Base-by-base conservation (phyloP, 1,140 invertebrate species). In the Meloidogyne chitwoodi region DNA sequence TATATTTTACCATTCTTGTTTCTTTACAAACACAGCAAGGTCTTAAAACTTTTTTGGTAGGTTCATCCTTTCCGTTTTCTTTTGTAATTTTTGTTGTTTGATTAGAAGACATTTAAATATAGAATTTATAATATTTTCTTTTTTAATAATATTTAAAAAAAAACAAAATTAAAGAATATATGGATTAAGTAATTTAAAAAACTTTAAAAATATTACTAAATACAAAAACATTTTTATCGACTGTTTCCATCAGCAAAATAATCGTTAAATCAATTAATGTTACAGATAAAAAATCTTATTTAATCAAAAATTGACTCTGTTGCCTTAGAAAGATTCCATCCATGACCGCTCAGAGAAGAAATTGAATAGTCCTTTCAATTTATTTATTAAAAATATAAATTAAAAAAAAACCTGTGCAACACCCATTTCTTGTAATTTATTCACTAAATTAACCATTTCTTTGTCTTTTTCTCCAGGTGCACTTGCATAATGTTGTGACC, bases 401-500 rank as follows among this genome's bases (percentile, higher is more conserved):
- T 6, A 19, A 12, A n/a, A 22, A 31, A 70, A 56, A 79, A 89
- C 89, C 82, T 87, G 87, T 78, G 84, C 85, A 84, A 89, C 89
- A 76, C 89, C 89, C 89, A 90, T 89, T 68, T 84, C 87, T 79
- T 83, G 87, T 77, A 90, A 76, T 78, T 88, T 88, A 74, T 78
- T 63, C 75, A 89, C 83, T 81, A 88, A 89, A 56, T 85, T 77
- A 41, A 87, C 82, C 77, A 87, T 83, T 48, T 88, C 87, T 44
- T 68, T 22, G 62, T 83, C 75, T 48, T 71, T 70, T 27, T 70
- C 68, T 8, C 79, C 78, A n/a, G 75, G 67, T 31, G 82, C 80
- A 22, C 84, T 92, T 34, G 96, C 97, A 90, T 97, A 99, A 22
- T 92, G 91, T 86, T 92, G 92, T 76, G 95, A 94, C 97, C 97